phyloP scores from a whole-genome alignment of 2,888 invertebrate species.

The Caenorhabditis sp. region DNA sequence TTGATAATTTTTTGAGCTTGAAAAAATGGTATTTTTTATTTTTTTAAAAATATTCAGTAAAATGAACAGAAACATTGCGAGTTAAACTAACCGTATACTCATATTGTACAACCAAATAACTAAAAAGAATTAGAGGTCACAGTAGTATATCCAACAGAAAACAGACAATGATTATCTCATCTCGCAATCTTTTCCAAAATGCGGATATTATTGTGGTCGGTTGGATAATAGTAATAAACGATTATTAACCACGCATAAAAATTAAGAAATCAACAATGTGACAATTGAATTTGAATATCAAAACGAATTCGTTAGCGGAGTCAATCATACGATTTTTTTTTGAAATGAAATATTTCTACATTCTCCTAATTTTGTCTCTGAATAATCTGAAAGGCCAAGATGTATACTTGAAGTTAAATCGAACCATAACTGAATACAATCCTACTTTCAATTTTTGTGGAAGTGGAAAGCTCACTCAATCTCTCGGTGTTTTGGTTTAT shows the following conservation, averaged over 20 bases:
- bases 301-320: background rate
- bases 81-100: background rate
- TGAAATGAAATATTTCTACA: background rate
- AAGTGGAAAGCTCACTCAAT: background rate
- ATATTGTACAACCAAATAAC: background rate
- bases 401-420: background rate
- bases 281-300: background rate
- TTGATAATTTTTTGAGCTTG: too few species aligned
- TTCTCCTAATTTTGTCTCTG: background rate
- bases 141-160: background rate
- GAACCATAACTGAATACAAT: background rate
- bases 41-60: too few species aligned
- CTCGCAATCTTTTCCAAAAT: background rate
- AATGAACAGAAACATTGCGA: too few species aligned
- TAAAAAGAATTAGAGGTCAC: background rate
- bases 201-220: background rate
- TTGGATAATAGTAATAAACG: background rate
- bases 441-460: background rate
- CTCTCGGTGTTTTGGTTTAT: background rate
- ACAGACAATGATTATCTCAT: background rate
- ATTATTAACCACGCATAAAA: background rate
- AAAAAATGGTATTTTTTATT: too few species aligned
- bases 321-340: background rate
- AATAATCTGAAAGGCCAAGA: background rate
- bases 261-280: background rate